Conservation (phyloP, 53 echinoderm and acorn worm genomes). For the Henricia sp. region DNA sequence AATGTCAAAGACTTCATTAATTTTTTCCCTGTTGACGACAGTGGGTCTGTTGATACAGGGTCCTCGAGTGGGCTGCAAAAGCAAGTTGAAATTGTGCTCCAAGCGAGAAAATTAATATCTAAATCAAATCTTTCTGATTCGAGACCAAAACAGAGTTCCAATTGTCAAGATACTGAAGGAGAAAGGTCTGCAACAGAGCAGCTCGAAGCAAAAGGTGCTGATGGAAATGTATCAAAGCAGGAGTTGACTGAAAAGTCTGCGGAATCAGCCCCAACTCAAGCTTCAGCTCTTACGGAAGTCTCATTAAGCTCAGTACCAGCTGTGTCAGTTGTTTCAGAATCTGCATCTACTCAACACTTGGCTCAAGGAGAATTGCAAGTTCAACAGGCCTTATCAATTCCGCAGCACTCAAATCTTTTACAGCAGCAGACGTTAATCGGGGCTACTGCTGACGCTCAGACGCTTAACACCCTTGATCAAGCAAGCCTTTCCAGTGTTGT, state of each 20-base stretch:
- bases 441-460: conserved; percentile 13
- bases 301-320: not conserved
- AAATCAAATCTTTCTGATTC: no score
- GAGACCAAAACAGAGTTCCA: conserved; percentile 4
- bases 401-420: conserved; percentile 17
- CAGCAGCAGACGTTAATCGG: conserved; percentile 29
- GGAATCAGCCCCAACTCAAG: not conserved
- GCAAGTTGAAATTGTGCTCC: conserved; percentile 30
- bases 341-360: conserved; percentile 7
- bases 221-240: not conserved
- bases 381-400: conserved; percentile 14
- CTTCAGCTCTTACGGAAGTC: not conserved
- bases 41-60: conserved; percentile 8
- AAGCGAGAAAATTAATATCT: not conserved
- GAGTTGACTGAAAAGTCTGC: conserved; percentile 15
- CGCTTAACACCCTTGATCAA: conserved; percentile 6
- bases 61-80: conserved; percentile 21
- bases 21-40: conserved; percentile 34
- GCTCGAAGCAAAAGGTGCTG: not conserved
- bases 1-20: conserved; percentile 55
- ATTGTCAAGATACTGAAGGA: not conserved
- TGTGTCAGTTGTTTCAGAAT: conserved; percentile 7
- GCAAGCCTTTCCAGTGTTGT: not conserved
- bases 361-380: conserved; percentile 4
- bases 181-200: not conserved